Conservation (phyloP, 1,140 invertebrate species). For the Euura lappo region DNA sequence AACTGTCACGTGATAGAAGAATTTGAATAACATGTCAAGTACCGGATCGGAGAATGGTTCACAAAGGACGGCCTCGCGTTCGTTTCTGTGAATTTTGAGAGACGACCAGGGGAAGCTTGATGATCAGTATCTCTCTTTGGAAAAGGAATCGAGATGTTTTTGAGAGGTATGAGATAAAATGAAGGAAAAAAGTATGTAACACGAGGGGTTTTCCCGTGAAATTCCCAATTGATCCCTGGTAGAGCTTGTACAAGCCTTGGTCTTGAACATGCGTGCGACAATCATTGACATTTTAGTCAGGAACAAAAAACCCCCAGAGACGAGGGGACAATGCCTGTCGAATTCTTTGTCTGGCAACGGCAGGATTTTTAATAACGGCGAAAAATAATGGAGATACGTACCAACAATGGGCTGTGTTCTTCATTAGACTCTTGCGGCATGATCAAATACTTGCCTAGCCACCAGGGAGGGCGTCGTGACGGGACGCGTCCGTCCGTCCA, state of each 20-base stretch:
- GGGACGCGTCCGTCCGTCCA: not conserved
- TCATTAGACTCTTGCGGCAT: conserved; percentile 43
- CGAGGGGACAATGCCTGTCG: conserved; percentile 46
- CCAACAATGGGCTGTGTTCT: conserved; percentile 34
- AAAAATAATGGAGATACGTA: conserved; percentile 50
- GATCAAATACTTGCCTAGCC: conserved; percentile 44
- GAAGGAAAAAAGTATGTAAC: not conserved
- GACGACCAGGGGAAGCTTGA: too few species aligned
- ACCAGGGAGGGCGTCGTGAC: conserved; percentile 16
- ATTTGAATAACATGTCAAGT: not conserved
- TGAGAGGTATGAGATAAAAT: not conserved
- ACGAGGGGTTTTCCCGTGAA: not conserved
- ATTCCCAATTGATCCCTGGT: not conserved
- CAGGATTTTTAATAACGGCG: conserved; percentile 51
- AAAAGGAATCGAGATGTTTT: not conserved
- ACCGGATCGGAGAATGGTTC: not conserved
- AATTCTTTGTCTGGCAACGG: conserved; percentile 45
- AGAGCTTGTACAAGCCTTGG: not conserved
- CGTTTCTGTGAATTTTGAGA: too few species aligned
- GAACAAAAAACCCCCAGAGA: conserved; percentile 44
- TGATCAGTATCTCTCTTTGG: not conserved
- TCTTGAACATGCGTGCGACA: conserved; percentile 34
- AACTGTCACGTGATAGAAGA: not conserved
- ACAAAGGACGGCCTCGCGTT: not conserved
- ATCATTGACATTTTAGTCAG: conserved; percentile 47